These are phyloP conservation scores for sheep (Ovis aries) DNA, from an alignment of 2,113 vertebrate genomes.

Conservation along the genomic window DNA sequence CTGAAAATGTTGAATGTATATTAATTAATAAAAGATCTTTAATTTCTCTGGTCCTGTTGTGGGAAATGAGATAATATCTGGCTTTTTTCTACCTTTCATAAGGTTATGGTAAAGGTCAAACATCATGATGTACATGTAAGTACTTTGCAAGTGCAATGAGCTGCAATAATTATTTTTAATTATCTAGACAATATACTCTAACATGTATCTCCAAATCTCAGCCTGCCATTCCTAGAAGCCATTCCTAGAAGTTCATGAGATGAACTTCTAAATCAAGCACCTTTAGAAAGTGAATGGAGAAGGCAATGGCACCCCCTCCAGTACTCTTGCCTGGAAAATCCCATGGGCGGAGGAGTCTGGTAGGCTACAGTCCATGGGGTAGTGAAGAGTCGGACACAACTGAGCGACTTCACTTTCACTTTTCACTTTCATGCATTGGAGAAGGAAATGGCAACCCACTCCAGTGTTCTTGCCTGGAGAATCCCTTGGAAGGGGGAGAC, in stretches of 20 bases:
- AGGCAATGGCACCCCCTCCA: too few species aligned
- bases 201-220: background rate
- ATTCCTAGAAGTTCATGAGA: background rate
- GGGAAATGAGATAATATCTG: background rate
- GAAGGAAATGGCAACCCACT: too few species aligned
- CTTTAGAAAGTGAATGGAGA: background rate
- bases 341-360: too few species aligned
- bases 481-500: too few species aligned
- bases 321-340: too few species aligned
- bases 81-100: background rate
- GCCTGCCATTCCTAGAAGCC: background rate
- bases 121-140: background rate
- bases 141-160: background rate
- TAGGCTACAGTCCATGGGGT: too few species aligned
- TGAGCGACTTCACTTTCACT: too few species aligned
- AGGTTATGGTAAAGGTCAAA: background rate
- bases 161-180: background rate
- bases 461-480: too few species aligned
- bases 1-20: background rate
- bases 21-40: background rate
- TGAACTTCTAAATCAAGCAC: background rate
- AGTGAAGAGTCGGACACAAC: accelerated
- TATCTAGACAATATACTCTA: background rate
- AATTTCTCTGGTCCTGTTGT: background rate
- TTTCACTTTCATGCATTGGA: too few species aligned